phyloP scores from a whole-genome alignment of 2,113 vertebrate genomes.

The Pycnonotus jocosus region DNA sequence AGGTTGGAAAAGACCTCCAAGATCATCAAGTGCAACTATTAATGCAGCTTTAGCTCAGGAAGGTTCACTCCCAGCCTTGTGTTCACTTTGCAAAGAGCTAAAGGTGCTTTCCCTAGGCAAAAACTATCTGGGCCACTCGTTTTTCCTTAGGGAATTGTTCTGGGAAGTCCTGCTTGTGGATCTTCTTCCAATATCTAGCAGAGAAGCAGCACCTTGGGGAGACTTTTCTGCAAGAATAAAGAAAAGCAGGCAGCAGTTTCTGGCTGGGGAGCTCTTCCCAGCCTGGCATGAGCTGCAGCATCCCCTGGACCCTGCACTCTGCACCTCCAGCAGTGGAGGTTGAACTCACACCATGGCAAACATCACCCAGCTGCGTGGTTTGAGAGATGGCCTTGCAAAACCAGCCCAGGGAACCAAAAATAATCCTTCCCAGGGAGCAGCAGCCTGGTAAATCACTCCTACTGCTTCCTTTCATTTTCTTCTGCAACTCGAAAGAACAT shows the following conservation, averaged over 20 bases:
- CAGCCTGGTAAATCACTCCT: neutral
- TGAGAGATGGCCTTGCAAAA: neutral
- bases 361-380: neutral
- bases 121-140: neutral
- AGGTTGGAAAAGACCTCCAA: neutral
- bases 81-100: neutral
- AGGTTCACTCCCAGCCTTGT: neutral
- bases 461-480: neutral
- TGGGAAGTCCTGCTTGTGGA: neutral
- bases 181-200: neutral
- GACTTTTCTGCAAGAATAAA: neutral
- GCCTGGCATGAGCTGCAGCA: neutral
- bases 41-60: neutral
- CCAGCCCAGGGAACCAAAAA: neutral
- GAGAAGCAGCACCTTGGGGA: neutral
- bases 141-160: neutral
- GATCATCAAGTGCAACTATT: neutral
- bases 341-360: neutral
- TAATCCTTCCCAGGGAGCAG: neutral
- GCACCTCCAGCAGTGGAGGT: neutral
- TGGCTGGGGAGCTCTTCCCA: neutral
- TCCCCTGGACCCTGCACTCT: neutral
- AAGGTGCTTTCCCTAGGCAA: neutral
- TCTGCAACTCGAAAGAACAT: neutral
- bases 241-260: neutral